phyloP scores from a whole-genome alignment of 2,888 invertebrate genomes.

The Ennomos fuscantarius region DNA sequence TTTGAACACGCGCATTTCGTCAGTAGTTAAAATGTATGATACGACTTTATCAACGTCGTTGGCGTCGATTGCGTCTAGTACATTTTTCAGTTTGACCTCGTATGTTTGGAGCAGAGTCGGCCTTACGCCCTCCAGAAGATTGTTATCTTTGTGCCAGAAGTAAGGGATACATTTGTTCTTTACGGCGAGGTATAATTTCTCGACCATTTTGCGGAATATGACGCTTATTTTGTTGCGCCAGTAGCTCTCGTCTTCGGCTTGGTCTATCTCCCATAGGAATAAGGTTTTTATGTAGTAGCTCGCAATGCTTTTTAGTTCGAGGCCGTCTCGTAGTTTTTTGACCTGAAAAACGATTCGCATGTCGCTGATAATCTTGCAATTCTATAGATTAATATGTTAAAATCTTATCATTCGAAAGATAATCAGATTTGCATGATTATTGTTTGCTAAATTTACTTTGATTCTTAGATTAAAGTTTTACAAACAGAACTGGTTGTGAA shows the following conservation, averaged over 20 bases:
- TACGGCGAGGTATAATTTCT: slow-evolving; percentile 60
- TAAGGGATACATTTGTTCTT: slow-evolving; percentile 61
- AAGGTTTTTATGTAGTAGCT: slow-evolving; percentile 86
- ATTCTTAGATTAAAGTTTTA: too few species aligned
- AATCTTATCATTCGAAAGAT: too few species aligned
- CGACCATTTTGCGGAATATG: slow-evolving; percentile 65
- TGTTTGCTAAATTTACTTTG: too few species aligned
- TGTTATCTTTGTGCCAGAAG: slow-evolving; percentile 69
- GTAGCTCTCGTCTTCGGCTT: slow-evolving; percentile 58
- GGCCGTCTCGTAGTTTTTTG: slow-evolving; percentile 80
- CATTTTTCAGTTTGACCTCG: slow-evolving; percentile 61
- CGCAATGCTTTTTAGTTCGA: slow-evolving; percentile 72
- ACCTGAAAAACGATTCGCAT: slow-evolving; percentile 50
- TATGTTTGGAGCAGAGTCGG: slow-evolving; percentile 58
- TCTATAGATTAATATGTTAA: too few species aligned
- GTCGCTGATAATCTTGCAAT: too few species aligned
- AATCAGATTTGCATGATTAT: too few species aligned
- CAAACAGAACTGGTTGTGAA: too few species aligned
- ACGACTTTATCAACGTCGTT: slow-evolving; percentile 62
- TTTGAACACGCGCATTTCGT: slow-evolving; percentile 60
- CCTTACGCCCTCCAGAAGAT: slow-evolving; percentile 65
- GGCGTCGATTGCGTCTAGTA: slow-evolving; percentile 64
- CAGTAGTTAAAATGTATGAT: slow-evolving; percentile 51
- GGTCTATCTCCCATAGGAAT: slow-evolving; percentile 73
- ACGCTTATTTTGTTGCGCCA: slow-evolving; percentile 66